phyloP scores from a whole-genome alignment of 2,888 invertebrate genomes.

The Isoperla grammatica region DNA sequence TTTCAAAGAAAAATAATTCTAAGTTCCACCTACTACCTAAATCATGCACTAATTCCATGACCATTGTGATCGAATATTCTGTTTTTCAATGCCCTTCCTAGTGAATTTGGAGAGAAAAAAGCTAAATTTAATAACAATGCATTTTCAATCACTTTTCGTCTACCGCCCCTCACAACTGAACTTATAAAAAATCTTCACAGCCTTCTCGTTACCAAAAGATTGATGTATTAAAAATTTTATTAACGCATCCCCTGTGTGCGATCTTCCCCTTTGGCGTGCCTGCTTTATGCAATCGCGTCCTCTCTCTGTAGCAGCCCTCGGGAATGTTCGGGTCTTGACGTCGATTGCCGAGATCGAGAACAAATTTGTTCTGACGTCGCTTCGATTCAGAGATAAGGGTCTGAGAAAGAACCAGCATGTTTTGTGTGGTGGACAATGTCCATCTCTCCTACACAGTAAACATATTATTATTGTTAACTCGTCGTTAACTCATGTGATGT shows the following conservation, averaged over 20 bases:
- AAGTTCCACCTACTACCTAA: too few species aligned
- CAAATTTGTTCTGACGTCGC: conserved; percentile 16
- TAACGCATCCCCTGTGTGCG: conserved; percentile 23
- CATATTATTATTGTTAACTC: too few species aligned
- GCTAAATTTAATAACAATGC: not conserved
- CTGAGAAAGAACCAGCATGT: not conserved
- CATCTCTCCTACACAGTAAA: too few species aligned
- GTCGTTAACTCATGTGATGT: too few species aligned
- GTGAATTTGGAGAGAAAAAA: too few species aligned
- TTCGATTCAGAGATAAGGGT: conserved; percentile 3
- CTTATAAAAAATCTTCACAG: not conserved
- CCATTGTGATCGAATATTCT: too few species aligned
- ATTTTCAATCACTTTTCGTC: conserved; percentile 13
- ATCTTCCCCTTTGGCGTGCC: conserved; percentile 16
- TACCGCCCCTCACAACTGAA: not conserved
- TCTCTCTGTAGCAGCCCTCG: not conserved
- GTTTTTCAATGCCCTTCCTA: too few species aligned
- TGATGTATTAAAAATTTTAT: conserved; percentile 27
- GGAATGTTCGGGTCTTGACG: conserved; percentile 15
- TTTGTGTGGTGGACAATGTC: too few species aligned
- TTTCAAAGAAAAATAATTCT: too few species aligned
- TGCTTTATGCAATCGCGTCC: conserved; percentile 5
- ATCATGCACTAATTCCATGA: too few species aligned
- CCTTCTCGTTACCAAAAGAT: conserved; percentile 21
- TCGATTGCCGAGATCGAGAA: conserved; percentile 17